Conservation (phyloP, 2,797 vertebrate species). For the Chiroxiphia lanceolata region DNA sequence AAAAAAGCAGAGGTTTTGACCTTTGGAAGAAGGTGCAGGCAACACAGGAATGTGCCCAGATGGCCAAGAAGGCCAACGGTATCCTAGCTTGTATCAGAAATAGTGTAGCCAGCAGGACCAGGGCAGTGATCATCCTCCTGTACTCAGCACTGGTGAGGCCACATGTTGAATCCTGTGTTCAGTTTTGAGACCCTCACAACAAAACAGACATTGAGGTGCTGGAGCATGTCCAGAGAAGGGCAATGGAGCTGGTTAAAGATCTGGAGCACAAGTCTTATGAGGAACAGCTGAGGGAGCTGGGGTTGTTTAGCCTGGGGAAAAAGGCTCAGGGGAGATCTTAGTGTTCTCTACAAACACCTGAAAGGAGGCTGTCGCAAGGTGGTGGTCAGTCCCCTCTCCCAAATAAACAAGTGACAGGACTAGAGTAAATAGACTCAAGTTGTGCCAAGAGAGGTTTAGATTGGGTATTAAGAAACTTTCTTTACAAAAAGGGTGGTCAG, state of each 20-base stretch:
- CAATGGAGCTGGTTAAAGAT: background rate
- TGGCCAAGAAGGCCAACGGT: background rate
- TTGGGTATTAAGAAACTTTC: background rate
- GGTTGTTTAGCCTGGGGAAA: too few relatives aligned
- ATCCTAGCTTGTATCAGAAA: background rate
- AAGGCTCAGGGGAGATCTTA: background rate
- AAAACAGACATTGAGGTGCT: background rate
- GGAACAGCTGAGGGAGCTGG: background rate
- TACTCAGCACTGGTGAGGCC: background rate
- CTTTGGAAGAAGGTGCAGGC: background rate
- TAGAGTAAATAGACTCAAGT: background rate
- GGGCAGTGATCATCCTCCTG: background rate
- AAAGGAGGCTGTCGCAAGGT: background rate
- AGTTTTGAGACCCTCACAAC: background rate
- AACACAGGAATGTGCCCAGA: background rate
- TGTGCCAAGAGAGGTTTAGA: background rate
- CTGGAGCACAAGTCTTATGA: background rate
- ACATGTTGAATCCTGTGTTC: background rate
- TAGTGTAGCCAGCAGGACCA: background rate
- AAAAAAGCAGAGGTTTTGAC: background rate
- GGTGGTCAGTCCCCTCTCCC: background rate
- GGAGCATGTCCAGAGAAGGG: background rate
- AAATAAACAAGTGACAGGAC: background rate
- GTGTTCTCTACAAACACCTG: background rate
- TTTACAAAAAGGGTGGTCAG: background rate